These are phyloP conservation scores for Valencia hispanica DNA, from an alignment of 2,797 vertebrate species.

Conservation along the genomic window DNA sequence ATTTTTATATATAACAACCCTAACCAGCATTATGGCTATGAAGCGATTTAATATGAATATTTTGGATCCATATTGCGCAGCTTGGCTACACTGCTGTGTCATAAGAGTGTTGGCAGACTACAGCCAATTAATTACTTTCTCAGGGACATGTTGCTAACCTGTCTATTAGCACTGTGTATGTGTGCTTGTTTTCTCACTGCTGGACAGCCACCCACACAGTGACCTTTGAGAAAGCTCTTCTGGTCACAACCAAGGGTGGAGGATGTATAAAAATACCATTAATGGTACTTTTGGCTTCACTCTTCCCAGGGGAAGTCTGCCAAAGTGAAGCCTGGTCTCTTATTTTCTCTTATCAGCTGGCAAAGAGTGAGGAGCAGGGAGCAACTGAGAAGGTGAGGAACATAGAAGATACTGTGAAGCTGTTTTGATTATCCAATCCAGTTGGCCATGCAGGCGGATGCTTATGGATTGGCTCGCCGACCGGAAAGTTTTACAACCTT, in stretches of 20 bases:
- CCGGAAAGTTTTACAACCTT: conserved; percentile 54
- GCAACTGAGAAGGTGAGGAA: conserved; percentile 15
- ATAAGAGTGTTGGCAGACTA: conserved; percentile 48
- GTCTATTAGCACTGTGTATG: conserved; percentile 44
- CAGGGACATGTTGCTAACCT: conserved; percentile 36
- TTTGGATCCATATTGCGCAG: conserved; percentile 25
- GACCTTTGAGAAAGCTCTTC: conserved; percentile 59
- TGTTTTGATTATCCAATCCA: conserved; percentile 82
- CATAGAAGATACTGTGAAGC: conserved; percentile 36
- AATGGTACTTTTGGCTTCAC: conserved; percentile 67
- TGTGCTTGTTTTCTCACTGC: conserved; percentile 40
- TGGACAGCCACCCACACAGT: conserved; percentile 46
- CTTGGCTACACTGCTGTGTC: conserved; percentile 48
- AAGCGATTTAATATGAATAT: neutral
- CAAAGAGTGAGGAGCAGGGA: conserved; percentile 20
- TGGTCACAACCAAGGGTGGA: conserved; percentile 28
- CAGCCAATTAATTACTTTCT: conserved; percentile 59
- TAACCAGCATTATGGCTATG: conserved; percentile 9
- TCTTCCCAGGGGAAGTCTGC: conserved; percentile 40
- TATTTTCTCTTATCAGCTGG: conserved; percentile 59
- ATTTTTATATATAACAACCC: neutral
- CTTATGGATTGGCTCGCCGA: conserved; percentile 71
- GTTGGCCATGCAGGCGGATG: conserved; percentile 81
- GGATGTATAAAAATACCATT: conserved; percentile 58
- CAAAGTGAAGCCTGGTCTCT: conserved; percentile 58